These are phyloP conservation scores for Lottia gigantea DNA, from an alignment of 2,888 invertebrate genomes.

Conservation along the genomic window DNA sequence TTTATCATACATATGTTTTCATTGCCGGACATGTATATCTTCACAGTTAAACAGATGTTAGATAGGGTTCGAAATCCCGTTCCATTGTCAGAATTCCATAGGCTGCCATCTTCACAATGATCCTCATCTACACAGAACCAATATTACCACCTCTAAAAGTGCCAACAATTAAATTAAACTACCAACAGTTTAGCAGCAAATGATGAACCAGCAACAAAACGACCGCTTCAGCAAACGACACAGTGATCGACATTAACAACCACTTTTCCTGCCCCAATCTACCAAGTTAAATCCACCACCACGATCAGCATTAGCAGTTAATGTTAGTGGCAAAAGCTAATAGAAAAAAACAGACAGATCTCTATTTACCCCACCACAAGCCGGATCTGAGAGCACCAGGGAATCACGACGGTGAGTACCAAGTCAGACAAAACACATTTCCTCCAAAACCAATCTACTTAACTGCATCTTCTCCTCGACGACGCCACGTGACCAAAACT, in stretches of 20 bases:
- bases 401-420: no score
- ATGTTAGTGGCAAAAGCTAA: no score
- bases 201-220: no score
- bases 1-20: slow-evolving; percentile 41
- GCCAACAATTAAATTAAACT: background rate
- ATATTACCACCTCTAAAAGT: background rate
- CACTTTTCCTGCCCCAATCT: no score
- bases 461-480: slow-evolving; percentile 15
- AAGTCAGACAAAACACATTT: background rate
- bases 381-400: no score
- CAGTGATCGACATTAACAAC: no score
- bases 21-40: slow-evolving; percentile 44
- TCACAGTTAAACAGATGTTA: slow-evolving; percentile 44
- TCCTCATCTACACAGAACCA: slow-evolving; percentile 1
- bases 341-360: no score
- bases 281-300: no score
- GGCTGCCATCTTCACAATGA: slow-evolving; percentile 40
- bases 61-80: slow-evolving; percentile 50
- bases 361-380: no score
- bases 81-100: slow-evolving; percentile 33
- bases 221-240: no score
- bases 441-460: slow-evolving; percentile 6
- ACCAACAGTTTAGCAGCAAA: slow-evolving; percentile 2
- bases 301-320: no score
- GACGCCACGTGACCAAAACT: slow-evolving; percentile 20